phyloP scores from a whole-genome alignment of 1,140 invertebrate species.

The Tetramorium alpestre region DNA sequence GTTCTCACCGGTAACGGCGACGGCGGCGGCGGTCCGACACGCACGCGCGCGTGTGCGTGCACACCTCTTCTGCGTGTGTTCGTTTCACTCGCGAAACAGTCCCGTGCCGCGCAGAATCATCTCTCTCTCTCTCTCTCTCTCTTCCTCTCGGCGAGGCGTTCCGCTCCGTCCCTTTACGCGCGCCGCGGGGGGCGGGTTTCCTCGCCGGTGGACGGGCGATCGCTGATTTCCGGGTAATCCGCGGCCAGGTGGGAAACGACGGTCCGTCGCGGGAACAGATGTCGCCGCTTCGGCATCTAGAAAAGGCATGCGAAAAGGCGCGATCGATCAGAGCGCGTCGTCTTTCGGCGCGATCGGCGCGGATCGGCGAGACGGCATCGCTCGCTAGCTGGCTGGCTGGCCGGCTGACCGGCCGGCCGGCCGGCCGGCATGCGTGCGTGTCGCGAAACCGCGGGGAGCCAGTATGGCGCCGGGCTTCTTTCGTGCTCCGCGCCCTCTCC shows the following conservation, averaged over 20 bases:
- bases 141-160: conserved; percentile 26
- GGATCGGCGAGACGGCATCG: conserved; percentile 55
- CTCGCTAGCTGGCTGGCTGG: neutral
- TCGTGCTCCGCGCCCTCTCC: conserved; percentile 53
- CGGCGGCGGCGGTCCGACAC: neutral
- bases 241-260: conserved; percentile 19
- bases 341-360: conserved; percentile 63
- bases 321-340: conserved; percentile 72
- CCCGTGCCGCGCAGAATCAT: conserved; percentile 75
- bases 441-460: conserved; percentile 75
- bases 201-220: neutral
- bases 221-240: conserved; percentile 14
- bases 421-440: conserved; percentile 36
- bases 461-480: conserved; percentile 78
- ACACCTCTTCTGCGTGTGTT: neutral
- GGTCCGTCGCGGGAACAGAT: conserved; percentile 30
- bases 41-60: neutral
- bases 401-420: neutral
- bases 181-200: conserved; percentile 17
- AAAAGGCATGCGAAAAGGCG: conserved; percentile 42
- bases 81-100: conserved; percentile 12
- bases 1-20: neutral
- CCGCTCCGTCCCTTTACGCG: conserved; percentile 1
- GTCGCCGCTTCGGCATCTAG: conserved; percentile 59
- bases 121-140: too few species aligned